phyloP scores from a whole-genome alignment of 2,888 invertebrate genomes.

The Seira ritae region DNA sequence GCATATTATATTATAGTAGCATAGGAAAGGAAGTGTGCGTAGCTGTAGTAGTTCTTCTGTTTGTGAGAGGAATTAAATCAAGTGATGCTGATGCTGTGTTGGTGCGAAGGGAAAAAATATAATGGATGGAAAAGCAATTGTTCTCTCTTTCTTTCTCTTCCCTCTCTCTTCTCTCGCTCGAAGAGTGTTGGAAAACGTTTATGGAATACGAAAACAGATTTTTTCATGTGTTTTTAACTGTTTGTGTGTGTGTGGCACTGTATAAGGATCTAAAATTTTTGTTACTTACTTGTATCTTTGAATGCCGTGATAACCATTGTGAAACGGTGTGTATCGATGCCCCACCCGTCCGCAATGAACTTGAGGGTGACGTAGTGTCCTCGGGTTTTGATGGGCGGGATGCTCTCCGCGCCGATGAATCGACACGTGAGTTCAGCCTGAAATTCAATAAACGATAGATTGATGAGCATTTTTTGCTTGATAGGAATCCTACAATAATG shows the following conservation, averaged over 20 bases:
- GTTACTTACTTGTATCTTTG: constrained; percentile 90
- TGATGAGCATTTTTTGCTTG: too few species aligned
- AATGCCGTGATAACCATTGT: constrained; percentile 95
- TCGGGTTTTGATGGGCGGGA: constrained; percentile 91
- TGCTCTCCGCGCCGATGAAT: constrained; percentile 81
- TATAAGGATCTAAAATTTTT: not conserved
- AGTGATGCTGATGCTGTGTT: constrained; percentile 35
- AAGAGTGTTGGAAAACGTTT: too few species aligned
- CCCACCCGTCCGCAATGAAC: constrained; percentile 95
- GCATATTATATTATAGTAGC: too few species aligned
- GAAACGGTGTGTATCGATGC: constrained; percentile 93
- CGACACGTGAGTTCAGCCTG: constrained; percentile 94
- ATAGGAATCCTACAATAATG: too few species aligned
- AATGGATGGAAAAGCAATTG: constrained; percentile 41
- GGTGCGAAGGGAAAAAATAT: constrained; percentile 4
- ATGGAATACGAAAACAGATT: too few species aligned
- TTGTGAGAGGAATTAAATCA: constrained; percentile 61
- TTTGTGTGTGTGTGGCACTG: constrained; percentile 26
- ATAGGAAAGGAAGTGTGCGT: too few species aligned
- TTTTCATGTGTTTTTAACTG: too few species aligned
- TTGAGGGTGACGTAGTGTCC: constrained; percentile 96
- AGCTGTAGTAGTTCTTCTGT: constrained; percentile 30
- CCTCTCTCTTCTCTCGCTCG: too few species aligned
- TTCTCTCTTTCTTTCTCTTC: too few species aligned
- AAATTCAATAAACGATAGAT: too few species aligned